Evolutionary conservation across 2,888 invertebrate species (phyloP).

Genomic region (Argynnis bischoffii): DNA sequence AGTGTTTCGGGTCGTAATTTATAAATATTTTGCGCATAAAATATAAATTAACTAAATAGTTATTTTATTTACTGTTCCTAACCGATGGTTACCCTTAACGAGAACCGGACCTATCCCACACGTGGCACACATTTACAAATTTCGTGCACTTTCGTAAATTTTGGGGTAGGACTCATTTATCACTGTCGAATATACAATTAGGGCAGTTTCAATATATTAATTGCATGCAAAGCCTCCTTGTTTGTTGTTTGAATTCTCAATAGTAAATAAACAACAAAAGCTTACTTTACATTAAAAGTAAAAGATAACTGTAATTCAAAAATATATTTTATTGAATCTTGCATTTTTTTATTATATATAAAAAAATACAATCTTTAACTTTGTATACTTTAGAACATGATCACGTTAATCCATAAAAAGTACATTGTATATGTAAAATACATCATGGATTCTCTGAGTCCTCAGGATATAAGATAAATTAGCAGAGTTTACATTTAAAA

Average conservation of each 20-base stretch:
- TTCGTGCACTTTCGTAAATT: constrained; percentile 34
- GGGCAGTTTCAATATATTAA: constrained; percentile 16
- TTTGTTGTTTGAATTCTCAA: background rate
- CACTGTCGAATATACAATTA: constrained; percentile 8
- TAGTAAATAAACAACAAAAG: background rate
- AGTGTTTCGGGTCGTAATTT: no score
- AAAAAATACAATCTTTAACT: no score
- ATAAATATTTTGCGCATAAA: no score
- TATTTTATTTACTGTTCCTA: background rate
- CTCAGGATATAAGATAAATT: no score
- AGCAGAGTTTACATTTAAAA: no score
- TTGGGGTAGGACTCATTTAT: constrained; percentile 20
- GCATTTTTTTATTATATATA: no score
- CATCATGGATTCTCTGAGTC: no score
- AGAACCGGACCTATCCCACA: constrained; percentile 59
- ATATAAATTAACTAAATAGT: background rate
- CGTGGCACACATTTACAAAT: constrained; percentile 49
- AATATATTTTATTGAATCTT: no score
- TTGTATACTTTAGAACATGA: no score
- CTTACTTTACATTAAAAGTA: background rate
- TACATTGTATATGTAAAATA: no score
- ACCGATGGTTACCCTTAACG: constrained; percentile 50
- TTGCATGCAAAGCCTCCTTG: constrained; percentile 1
- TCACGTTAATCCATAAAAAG: no score
- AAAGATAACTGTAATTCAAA: no score